These are phyloP conservation scores for Diplolepis rosae DNA, from an alignment of 2,888 invertebrate genomes.

Conservation along the genomic window DNA sequence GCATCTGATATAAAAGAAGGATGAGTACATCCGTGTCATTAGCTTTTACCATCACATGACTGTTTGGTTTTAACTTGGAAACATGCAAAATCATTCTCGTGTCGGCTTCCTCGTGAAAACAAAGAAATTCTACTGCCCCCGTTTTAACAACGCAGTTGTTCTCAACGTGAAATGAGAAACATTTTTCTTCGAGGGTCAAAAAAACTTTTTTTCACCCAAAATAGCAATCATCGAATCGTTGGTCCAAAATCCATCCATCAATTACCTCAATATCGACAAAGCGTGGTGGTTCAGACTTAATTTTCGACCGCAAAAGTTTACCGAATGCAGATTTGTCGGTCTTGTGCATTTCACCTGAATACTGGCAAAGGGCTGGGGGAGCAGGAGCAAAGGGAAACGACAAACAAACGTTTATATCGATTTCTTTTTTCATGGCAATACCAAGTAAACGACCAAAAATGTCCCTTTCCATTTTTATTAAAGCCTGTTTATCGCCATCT, in stretches of 20 bases:
- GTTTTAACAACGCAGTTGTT: background rate
- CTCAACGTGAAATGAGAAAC: background rate
- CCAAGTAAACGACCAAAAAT: slow-evolving; percentile 55
- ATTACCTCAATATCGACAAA: slow-evolving; percentile 50
- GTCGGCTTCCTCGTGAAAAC: slow-evolving; percentile 54
- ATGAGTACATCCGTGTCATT: slow-evolving; percentile 56
- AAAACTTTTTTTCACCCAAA: slow-evolving; percentile 31
- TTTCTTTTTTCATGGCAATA: slow-evolving; percentile 59
- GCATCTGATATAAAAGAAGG: slow-evolving; percentile 54
- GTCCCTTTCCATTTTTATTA: slow-evolving; percentile 57
- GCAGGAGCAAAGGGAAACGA: slow-evolving; percentile 53
- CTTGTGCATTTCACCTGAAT: slow-evolving; percentile 37
- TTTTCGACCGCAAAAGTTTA: slow-evolving; percentile 39
- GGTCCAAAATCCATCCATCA: too few species aligned
- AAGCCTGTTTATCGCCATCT: slow-evolving; percentile 50
- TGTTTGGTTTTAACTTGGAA: slow-evolving; percentile 40
- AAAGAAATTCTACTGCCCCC: background rate
- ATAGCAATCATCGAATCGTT: too few species aligned
- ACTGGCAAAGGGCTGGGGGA: slow-evolving; percentile 39
- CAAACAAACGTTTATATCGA: slow-evolving; percentile 57
- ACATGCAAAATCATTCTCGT: slow-evolving; percentile 54
- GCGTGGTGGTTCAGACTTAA: background rate
- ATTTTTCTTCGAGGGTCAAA: background rate
- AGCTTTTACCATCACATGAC: slow-evolving; percentile 55
- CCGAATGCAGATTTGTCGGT: slow-evolving; percentile 39